These are phyloP conservation scores for Spheniscus humboldti DNA, from an alignment of 2,797 vertebrate species.

Conservation along the genomic window DNA sequence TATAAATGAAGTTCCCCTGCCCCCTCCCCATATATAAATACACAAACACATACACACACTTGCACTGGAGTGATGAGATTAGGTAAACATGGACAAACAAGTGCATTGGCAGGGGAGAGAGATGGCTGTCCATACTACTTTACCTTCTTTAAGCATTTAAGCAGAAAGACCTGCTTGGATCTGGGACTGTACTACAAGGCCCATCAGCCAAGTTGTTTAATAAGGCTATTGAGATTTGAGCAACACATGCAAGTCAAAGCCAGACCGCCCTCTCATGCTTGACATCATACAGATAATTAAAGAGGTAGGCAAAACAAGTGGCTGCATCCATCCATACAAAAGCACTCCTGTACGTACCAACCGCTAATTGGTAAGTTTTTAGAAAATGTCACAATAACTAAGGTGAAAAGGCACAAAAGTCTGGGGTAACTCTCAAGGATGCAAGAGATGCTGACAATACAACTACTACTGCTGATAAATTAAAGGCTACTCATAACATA, in stretches of 20 bases:
- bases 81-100: neutral
- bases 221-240: neutral
- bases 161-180: neutral
- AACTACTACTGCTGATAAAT: neutral
- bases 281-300: neutral
- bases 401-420: neutral
- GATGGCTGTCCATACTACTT: neutral
- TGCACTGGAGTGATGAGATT: neutral
- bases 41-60: neutral
- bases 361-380: neutral
- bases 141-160: neutral
- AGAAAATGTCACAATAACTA: neutral
- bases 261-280: neutral
- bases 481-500: neutral
- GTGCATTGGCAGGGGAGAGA: neutral
- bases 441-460: neutral
- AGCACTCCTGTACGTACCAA: neutral
- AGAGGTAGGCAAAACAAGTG: neutral
- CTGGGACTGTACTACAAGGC: neutral
- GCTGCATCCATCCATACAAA: neutral
- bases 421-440: neutral
- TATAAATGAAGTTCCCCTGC: neutral
- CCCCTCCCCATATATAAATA: neutral
- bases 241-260: neutral
- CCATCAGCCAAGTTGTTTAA: neutral